phyloP scores from a whole-genome alignment of 2,888 invertebrate genomes.

The Ceramica pisi region DNA sequence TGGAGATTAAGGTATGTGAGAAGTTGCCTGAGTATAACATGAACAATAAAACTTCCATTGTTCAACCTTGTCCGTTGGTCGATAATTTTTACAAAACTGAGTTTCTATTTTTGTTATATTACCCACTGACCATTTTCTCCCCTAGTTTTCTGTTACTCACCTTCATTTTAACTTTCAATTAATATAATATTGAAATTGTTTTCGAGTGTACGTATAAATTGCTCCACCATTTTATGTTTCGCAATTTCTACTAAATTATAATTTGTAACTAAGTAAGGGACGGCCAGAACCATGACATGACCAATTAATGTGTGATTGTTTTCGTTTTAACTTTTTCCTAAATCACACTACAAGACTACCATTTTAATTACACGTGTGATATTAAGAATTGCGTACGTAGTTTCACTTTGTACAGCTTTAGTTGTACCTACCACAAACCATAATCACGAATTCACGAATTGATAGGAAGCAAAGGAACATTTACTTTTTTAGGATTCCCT shows the following conservation, averaged over 20 bases:
- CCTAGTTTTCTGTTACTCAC: neutral
- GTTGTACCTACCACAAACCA: neutral
- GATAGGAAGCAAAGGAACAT: neutral
- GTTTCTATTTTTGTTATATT: neutral
- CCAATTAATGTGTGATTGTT: neutral
- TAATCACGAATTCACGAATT: neutral
- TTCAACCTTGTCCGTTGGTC: constrained; percentile 81
- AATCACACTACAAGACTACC: neutral
- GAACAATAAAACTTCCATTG: constrained; percentile 77
- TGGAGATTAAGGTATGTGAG: constrained; percentile 80
- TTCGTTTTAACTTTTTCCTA: neutral
- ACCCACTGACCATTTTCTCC: neutral
- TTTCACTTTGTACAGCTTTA: constrained; percentile 13
- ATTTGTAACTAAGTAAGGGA: constrained; percentile 10
- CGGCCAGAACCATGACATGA: neutral
- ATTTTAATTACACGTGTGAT: constrained; percentile 53
- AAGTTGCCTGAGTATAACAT: constrained; percentile 31
- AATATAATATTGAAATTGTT: neutral
- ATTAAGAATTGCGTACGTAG: constrained; percentile 43
- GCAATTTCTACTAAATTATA: constrained; percentile 53
- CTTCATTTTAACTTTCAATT: neutral
- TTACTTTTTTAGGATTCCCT: neutral
- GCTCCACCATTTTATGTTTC: constrained; percentile 75
- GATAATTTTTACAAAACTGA: constrained; percentile 64
- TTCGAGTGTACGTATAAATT: constrained; percentile 32